These are phyloP conservation scores for Craterocephalus amniculus DNA, from an alignment of 2,797 vertebrate species.

Conservation along the genomic window DNA sequence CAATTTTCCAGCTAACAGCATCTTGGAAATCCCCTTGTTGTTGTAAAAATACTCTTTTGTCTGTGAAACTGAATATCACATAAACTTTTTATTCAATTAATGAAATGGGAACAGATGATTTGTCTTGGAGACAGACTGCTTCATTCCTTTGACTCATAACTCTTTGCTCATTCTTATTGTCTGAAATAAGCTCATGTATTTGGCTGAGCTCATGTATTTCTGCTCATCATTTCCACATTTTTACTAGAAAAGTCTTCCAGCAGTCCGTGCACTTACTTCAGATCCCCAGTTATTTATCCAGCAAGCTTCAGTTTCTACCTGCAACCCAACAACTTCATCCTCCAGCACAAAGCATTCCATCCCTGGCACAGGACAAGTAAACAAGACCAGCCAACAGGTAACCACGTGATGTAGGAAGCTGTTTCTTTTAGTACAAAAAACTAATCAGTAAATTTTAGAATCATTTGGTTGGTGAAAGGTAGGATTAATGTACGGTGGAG, in stretches of 20 bases:
- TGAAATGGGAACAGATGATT: too few species aligned
- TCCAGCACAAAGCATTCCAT: slow-evolving; percentile 44
- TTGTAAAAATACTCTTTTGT: too few species aligned
- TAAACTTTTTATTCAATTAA: too few species aligned
- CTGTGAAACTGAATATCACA: too few species aligned
- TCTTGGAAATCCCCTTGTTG: too few species aligned
- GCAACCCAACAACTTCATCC: slow-evolving; percentile 9
- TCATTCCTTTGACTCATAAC: neutral
- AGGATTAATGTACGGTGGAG: neutral
- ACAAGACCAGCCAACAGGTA: slow-evolving; percentile 84
- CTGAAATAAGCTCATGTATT: neutral
- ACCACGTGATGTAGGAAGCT: slow-evolving; percentile 17
- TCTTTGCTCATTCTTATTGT: neutral
- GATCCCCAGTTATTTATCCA: slow-evolving; percentile 91
- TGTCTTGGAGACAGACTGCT: neutral
- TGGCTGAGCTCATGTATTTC: neutral
- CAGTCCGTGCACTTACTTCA: slow-evolving; percentile 88
- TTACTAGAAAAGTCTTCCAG: slow-evolving; percentile 90
- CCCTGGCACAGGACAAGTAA: slow-evolving; percentile 48
- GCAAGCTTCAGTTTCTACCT: slow-evolving; percentile 78
- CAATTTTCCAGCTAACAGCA: too few species aligned
- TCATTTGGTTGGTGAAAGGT: neutral
- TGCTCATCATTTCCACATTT: neutral
- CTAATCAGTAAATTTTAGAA: neutral
- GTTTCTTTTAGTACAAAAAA: neutral